Conservation (phyloP, 2,113 vertebrate genomes). For the Myotis lucifugus region DNA sequence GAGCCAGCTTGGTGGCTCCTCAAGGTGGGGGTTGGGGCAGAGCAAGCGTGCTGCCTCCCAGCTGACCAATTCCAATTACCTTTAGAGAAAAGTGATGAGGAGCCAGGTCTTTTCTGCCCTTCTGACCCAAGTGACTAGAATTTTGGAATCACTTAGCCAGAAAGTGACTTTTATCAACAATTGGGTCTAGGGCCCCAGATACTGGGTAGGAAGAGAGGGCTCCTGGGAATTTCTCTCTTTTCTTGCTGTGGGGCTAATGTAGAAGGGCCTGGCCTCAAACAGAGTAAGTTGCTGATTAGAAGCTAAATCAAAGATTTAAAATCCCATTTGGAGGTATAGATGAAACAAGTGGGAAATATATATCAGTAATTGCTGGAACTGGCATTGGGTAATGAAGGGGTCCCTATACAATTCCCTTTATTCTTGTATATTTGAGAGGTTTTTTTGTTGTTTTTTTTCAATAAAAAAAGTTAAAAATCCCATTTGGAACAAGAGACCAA, state of each 20-base stretch:
- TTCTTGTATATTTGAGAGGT: neutral
- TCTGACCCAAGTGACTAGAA: neutral
- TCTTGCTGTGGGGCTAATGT: neutral
- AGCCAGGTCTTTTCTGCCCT: neutral
- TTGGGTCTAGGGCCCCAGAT: neutral
- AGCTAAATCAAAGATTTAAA: constrained; percentile 22
- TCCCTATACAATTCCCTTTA: constrained; percentile 2
- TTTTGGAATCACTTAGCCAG: constrained; percentile 40
- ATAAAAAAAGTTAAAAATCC: constrained; percentile 46
- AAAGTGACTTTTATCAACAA: constrained; percentile 21
- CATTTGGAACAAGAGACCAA: constrained; percentile 28
- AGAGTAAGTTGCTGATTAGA: neutral
- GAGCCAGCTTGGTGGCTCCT: neutral
- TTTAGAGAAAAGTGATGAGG: neutral
- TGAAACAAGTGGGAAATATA: constrained; percentile 13
- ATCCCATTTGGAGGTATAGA: neutral
- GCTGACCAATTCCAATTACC: neutral
- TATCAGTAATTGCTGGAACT: constrained; percentile 6
- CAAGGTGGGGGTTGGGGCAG: neutral
- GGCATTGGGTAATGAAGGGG: neutral
- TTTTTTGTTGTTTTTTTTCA: neutral
- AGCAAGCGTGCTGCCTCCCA: neutral
- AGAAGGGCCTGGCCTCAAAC: neutral
- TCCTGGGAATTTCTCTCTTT: neutral
- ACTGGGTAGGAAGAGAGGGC: neutral